Conservation (phyloP, 2,113 vertebrate species). For the Suricata suricatta region DNA sequence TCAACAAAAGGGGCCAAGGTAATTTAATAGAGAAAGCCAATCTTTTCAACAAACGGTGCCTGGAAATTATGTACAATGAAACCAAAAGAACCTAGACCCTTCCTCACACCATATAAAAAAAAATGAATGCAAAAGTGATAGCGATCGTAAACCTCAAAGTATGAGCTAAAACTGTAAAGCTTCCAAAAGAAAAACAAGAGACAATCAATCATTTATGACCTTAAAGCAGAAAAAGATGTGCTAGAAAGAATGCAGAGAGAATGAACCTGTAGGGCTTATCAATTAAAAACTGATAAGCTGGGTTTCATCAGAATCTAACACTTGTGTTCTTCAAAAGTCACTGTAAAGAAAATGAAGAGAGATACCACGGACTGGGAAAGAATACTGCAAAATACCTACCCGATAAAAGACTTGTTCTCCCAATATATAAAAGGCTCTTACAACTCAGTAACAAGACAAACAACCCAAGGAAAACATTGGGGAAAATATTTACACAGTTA, state of each 20-base stretch:
- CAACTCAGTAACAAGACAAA: background rate
- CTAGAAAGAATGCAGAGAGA: background rate
- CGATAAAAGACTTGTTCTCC: background rate
- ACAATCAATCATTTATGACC: background rate
- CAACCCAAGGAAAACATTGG: background rate
- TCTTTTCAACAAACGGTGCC: background rate
- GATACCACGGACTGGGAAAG: background rate
- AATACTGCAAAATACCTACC: background rate
- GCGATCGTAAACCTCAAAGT: background rate
- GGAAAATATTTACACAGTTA: background rate
- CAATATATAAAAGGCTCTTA: background rate
- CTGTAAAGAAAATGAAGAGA: background rate
- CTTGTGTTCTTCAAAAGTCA: background rate
- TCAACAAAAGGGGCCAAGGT: background rate
- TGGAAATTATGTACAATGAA: background rate
- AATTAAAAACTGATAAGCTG: background rate
- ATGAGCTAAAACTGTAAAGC: background rate
- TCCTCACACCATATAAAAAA: background rate
- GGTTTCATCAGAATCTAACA: slow-evolving; percentile 12
- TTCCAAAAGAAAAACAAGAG: background rate
- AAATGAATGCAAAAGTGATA: background rate
- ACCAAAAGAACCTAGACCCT: background rate
- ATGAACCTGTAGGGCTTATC: background rate
- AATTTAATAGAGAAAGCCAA: background rate
- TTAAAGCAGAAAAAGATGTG: background rate